These are phyloP conservation scores for Macaria liturata DNA, from an alignment of 2,888 invertebrate genomes.

Conservation along the genomic window DNA sequence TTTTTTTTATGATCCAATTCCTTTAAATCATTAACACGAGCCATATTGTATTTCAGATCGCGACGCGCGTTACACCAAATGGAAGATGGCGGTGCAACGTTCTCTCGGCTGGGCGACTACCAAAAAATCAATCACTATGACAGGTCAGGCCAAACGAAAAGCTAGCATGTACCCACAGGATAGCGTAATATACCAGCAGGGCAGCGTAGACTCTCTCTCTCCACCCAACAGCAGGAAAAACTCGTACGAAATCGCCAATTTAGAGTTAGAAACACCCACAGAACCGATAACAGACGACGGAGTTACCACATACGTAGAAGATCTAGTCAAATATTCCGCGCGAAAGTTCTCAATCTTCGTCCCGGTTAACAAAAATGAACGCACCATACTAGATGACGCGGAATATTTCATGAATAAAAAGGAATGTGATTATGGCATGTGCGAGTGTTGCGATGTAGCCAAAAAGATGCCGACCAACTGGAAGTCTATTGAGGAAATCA, in stretches of 20 bases:
- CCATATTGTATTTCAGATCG: slow-evolving; percentile 83
- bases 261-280: slow-evolving; percentile 32
- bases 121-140: slow-evolving; percentile 89
- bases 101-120: slow-evolving; percentile 94
- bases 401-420: slow-evolving; percentile 70
- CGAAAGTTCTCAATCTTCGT: slow-evolving; percentile 66
- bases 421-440: slow-evolving; percentile 73
- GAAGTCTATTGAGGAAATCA: slow-evolving; percentile 72
- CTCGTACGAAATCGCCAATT: slow-evolving; percentile 44
- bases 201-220: slow-evolving; percentile 47
- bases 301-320: slow-evolving; percentile 56
- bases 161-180: slow-evolving; percentile 49
- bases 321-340: slow-evolving; percentile 63
- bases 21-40: no score
- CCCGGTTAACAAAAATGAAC: slow-evolving; percentile 53
- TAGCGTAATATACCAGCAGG: slow-evolving; percentile 20
- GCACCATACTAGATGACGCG: slow-evolving; percentile 68
- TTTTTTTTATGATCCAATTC: no score
- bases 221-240: slow-evolving; percentile 50
- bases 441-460: slow-evolving; percentile 61
- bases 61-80: slow-evolving; percentile 92
- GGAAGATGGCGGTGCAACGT: slow-evolving; percentile 97
- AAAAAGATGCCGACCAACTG: slow-evolving; percentile 63
- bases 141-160: slow-evolving; percentile 85
- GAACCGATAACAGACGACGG: slow-evolving; percentile 44